A percentile compares a stretch with the other conserved stretches of the same genome.
Conservation (phyloP, 2,113 vertebrate genomes). For the Laterallus jamaicensis region DNA sequence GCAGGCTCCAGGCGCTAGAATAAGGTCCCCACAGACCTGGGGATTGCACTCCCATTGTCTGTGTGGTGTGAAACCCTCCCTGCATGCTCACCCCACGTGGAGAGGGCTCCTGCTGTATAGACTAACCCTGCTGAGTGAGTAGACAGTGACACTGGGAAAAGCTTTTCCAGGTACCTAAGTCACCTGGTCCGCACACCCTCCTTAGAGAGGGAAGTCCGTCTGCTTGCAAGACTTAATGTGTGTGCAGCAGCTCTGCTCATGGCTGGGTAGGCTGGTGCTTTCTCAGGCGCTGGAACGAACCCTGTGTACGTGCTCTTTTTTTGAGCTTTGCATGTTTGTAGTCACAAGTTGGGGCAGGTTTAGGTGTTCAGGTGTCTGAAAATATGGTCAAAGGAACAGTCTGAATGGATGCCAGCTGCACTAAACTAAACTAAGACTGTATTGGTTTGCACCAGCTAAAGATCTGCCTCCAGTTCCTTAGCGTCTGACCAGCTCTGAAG, state of each 20-base stretch:
- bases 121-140: neutral
- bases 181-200: fast-evolving
- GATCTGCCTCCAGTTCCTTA: neutral
- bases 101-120: too few relatives aligned
- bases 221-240: fast-evolving
- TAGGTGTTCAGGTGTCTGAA: neutral
- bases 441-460: neutral
- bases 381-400: fast-evolving
- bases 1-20: fast-evolving
- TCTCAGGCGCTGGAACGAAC: neutral
- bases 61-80: neutral
- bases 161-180: fast-evolving
- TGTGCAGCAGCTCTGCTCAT: neutral
- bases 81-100: fast-evolving
- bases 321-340: neutral
- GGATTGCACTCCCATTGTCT: fast-evolving
- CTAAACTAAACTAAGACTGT: too few relatives aligned
- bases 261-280: neutral
- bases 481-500: neutral
- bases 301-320: neutral
- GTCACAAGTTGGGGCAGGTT: neutral
- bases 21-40: neutral
- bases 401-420: neutral
- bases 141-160: too few relatives aligned
- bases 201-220: neutral